These are phyloP conservation scores for Polyommatus iphigenia DNA, from an alignment of 2,888 invertebrate species.

Conservation along the genomic window DNA sequence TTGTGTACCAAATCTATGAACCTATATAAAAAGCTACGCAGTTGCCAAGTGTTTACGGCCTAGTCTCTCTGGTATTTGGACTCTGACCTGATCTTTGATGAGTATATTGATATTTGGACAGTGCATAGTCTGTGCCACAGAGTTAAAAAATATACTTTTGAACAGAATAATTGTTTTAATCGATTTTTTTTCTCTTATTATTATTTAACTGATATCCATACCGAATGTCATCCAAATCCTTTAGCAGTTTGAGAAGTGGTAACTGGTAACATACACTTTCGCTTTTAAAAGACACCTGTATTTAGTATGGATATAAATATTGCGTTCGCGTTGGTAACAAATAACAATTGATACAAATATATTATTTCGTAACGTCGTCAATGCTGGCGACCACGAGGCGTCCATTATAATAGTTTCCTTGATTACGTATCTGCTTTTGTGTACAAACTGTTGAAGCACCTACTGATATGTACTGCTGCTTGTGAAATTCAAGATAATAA, in stretches of 20 bases:
- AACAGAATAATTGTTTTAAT: too few relatives aligned
- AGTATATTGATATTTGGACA: background rate
- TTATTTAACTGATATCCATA: too few relatives aligned
- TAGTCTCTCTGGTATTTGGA: background rate
- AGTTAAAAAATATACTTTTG: too few relatives aligned
- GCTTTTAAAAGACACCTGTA: too few relatives aligned
- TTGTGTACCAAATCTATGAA: background rate
- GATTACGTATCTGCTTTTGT: slow-evolving; percentile 12
- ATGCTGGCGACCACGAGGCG: background rate
- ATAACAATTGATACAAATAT: slow-evolving; percentile 6
- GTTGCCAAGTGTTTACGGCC: background rate
- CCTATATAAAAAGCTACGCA: background rate
- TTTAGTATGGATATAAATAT: background rate
- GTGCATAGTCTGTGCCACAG: background rate
- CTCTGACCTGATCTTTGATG: background rate
- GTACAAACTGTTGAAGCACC: background rate
- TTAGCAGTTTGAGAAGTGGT: too few relatives aligned
- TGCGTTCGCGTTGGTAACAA: slow-evolving; percentile 2
- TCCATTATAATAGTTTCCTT: background rate
- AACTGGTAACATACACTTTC: too few relatives aligned
- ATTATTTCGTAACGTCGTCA: background rate
- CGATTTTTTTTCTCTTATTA: too few relatives aligned
- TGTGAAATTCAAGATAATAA: background rate
- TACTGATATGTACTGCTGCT: background rate
- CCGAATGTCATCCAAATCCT: too few relatives aligned